A percentile compares a stretch with the other conserved stretches of the same genome.
Conservation (phyloP, 2,797 vertebrate species). For the Lacerta viridis region DNA sequence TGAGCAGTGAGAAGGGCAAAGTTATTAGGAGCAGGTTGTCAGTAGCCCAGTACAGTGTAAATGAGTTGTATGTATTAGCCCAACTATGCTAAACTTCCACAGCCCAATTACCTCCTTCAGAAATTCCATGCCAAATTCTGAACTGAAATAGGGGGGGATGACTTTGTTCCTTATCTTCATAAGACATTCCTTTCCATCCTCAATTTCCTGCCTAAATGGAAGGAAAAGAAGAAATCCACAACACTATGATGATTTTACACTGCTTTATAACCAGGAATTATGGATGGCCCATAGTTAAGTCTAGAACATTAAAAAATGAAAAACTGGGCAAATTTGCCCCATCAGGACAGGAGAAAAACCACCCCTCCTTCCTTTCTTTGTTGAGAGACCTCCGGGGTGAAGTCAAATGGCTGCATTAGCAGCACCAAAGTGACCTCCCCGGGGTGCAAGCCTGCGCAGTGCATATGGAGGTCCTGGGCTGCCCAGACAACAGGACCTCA, state of each 20-base stretch:
- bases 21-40: neutral
- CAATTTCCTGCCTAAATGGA: slow-evolving; percentile 80
- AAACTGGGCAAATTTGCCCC: neutral
- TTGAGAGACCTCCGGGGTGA: too few species aligned
- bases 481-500: too few species aligned
- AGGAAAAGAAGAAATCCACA: slow-evolving; percentile 41
- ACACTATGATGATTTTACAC: slow-evolving; percentile 30
- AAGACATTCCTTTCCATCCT: slow-evolving; percentile 75
- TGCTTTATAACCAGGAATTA: slow-evolving; percentile 34
- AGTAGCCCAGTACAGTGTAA: neutral
- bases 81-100: slow-evolving; percentile 20
- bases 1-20: neutral
- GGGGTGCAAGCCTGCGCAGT: too few species aligned
- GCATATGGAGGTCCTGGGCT: too few species aligned
- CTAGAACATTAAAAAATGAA: neutral
- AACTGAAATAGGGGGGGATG: slow-evolving; percentile 86
- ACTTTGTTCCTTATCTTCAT: slow-evolving; percentile 78
- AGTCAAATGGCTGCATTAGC: too few species aligned
- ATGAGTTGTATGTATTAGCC: neutral
- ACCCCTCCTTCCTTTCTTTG: neutral
- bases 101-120: slow-evolving; percentile 75
- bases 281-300: neutral
- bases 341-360: neutral
- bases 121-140: slow-evolving; percentile 78
- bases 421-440: too few species aligned